These are phyloP conservation scores for Pecten maximus DNA, from an alignment of 2,888 invertebrate species.

Conservation along the genomic window DNA sequence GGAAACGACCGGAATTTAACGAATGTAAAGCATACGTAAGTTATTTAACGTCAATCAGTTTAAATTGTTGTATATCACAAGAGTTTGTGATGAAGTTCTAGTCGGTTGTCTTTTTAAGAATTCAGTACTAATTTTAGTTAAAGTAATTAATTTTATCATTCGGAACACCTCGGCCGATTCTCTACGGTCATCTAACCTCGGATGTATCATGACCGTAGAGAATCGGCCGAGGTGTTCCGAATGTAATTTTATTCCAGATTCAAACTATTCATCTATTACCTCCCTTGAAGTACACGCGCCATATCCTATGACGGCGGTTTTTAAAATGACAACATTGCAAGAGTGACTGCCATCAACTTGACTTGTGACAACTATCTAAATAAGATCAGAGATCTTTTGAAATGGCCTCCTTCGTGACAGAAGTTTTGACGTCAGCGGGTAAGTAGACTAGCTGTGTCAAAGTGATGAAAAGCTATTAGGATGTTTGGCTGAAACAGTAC, in stretches of 20 bases:
- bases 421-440: slow-evolving; percentile 5
- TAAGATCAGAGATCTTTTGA: neutral
- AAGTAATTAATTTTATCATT: too few species aligned
- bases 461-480: neutral
- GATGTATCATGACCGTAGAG: too few species aligned
- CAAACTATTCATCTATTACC: neutral
- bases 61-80: too few species aligned
- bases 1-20: neutral
- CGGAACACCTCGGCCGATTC: too few species aligned
- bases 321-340: neutral
- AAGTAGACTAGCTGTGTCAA: neutral
- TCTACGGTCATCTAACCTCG: too few species aligned
- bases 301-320: slow-evolving; percentile 12
- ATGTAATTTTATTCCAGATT: too few species aligned
- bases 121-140: too few species aligned
- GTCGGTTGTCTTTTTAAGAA: too few species aligned
- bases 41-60: too few species aligned
- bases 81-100: neutral
- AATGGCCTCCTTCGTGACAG: neutral
- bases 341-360: neutral
- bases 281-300: slow-evolving; percentile 23
- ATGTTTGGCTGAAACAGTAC: too few species aligned
- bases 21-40: neutral
- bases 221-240: too few species aligned
- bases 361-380: neutral